These are phyloP conservation scores for Noturus placidus DNA, from an alignment of 2,113 vertebrate genomes.

Conservation along the genomic window DNA sequence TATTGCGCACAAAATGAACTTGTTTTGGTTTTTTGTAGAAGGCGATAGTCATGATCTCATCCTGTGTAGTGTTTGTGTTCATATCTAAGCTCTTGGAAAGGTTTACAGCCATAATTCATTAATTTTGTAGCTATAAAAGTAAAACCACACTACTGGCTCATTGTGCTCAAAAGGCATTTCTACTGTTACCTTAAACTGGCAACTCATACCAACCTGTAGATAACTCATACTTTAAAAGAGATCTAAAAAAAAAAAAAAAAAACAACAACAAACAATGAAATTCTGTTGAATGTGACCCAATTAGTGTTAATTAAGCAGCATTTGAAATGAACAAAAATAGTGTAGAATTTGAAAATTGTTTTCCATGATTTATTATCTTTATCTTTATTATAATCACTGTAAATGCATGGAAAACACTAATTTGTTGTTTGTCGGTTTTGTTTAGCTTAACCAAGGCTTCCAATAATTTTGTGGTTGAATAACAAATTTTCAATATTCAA, in stretches of 20 bases:
- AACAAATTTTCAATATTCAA: neutral
- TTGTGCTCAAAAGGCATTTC: neutral
- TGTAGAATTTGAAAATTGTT: neutral
- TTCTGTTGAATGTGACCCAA: neutral
- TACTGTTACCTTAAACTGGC: neutral
- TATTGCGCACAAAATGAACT: neutral
- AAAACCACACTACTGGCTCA: neutral
- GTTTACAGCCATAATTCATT: neutral
- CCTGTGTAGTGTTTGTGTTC: neutral
- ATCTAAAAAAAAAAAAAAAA: too few relatives aligned
- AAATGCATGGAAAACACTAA: neutral
- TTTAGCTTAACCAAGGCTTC: neutral
- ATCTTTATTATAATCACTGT: neutral
- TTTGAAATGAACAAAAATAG: neutral
- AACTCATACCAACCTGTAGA: neutral
- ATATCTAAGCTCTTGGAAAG: neutral
- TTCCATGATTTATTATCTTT: neutral
- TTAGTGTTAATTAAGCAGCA: neutral
- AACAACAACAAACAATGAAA: too few relatives aligned
- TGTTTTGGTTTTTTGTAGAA: neutral
- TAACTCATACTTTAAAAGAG: neutral
- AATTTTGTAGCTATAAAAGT: neutral
- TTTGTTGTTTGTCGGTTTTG: neutral
- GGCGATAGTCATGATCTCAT: neutral
- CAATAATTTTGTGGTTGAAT: neutral